phyloP scores from a whole-genome alignment of 2,888 invertebrate species.

The Chaetoderma sp. region DNA sequence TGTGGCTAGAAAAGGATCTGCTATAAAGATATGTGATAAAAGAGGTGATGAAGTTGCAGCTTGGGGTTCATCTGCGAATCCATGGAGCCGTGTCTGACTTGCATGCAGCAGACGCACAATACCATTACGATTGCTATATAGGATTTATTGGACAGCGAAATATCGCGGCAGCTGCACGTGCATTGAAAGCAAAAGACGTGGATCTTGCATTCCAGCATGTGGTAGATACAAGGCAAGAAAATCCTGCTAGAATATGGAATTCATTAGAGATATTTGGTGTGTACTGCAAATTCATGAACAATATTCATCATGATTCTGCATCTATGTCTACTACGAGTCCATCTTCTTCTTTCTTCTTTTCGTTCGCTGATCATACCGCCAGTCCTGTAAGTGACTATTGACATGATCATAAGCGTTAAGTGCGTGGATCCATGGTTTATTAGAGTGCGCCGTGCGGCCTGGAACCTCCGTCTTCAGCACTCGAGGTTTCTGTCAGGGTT shows the following conservation, averaged over 20 bases:
- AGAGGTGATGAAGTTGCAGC: not conserved
- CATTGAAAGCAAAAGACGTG: not conserved
- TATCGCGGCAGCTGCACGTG: too few relatives aligned
- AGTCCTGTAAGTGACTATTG: too few relatives aligned
- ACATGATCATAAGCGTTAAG: too few relatives aligned
- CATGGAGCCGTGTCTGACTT: not conserved
- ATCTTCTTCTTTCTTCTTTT: too few relatives aligned
- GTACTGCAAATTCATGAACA: slow-evolving; percentile 15
- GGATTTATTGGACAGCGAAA: too few relatives aligned
- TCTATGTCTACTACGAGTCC: too few relatives aligned
- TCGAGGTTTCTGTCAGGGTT: not conserved
- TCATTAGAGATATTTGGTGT: slow-evolving; percentile 5
- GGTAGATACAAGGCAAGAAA: not conserved
- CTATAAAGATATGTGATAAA: not conserved
- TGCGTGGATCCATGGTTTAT: too few relatives aligned
- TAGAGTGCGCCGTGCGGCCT: not conserved
- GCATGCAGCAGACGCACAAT: not conserved
- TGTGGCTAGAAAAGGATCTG: not conserved
- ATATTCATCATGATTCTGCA: too few relatives aligned
- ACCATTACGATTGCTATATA: not conserved
- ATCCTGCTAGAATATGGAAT: slow-evolving; percentile 1
- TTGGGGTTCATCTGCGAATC: not conserved
- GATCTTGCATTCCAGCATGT: not conserved
- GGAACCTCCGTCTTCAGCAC: not conserved
- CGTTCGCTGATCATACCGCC: too few relatives aligned